Evolutionary conservation across 2,888 invertebrate genomes (phyloP), one percentile per base, ranked within the genome.

Genomic region (Drosophila prolongata): DNA sequence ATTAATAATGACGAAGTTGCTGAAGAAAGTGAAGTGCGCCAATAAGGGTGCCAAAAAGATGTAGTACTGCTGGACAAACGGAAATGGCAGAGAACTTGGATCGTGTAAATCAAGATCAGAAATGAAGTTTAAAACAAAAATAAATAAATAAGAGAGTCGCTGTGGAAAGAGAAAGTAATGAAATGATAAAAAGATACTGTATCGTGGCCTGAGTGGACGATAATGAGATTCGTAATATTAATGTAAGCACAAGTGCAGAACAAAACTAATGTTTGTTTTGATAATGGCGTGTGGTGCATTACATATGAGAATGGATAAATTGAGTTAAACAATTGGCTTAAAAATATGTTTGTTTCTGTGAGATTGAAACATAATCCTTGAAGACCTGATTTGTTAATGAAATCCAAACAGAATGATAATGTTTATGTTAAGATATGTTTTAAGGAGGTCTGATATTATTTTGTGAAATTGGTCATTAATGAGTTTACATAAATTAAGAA

Each of bases 201-300:
- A 42, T 42, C 42, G 38, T 38, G 38, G 38, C 38, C 38, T 38
- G 38, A 38, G 38, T 13, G 38, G 38, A n/a, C 38, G 38, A 42
- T 16, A 42, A 42, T 9, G 9, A n/a, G 38, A n/a, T 8, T 38
- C 38, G 38, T 1, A 38, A 38, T 38, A 38, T 38, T 57, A 59
- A 66, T 59, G 61, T 44, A 61, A 56, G 56, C 52, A 56, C 56
- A 61, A 57, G 61, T 68, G 57, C 61, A 61, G 53, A 61, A 53
- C 49, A 60, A 50, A 50, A 14, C 30, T 47, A 16, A 16, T 16
- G 16, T 16, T 19, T 19, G 19, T 3, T 19, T 19, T 19, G 19
- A 19, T 19, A 3, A 27, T 30, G 13, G 38, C n/a, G 13, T 38
- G 38, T 38, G n/a, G n/a, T n/a, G n/a, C n/a, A n/a, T 38, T 38